Evolutionary conservation across 2,888 invertebrate species (phyloP).

Genomic region (Orchesella flavescens): DNA sequence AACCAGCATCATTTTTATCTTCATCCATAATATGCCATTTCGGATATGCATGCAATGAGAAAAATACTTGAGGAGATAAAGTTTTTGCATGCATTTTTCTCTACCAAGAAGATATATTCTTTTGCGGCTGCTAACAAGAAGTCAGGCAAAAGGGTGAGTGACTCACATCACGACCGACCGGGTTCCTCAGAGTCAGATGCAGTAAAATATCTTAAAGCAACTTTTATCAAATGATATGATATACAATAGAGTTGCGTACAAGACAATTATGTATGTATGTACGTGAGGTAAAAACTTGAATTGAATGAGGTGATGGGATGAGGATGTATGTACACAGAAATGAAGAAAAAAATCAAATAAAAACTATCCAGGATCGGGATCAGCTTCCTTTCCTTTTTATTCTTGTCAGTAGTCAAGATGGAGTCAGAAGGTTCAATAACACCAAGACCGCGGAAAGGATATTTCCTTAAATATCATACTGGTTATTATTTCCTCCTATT

Average conservation of each 20-base stretch:
- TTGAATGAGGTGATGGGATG: slow-evolving; percentile 9
- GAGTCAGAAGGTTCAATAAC: slow-evolving; percentile 46
- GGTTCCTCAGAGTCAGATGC: slow-evolving; percentile 10
- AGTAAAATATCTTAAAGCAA: slow-evolving; percentile 13
- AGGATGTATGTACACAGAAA: slow-evolving; percentile 9
- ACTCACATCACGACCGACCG: slow-evolving; percentile 36
- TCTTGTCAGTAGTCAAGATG: slow-evolving; percentile 38
- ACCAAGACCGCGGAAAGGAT: slow-evolving; percentile 28
- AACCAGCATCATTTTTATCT: too few species aligned
- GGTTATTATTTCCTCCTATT: background rate
- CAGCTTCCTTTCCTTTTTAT: slow-evolving; percentile 42
- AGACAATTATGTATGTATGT: background rate
- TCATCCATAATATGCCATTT: too few species aligned
- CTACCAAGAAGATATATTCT: background rate
- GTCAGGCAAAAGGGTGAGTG: slow-evolving; percentile 36
- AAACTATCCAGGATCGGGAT: slow-evolving; percentile 16
- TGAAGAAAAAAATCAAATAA: background rate
- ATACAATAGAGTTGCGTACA: background rate
- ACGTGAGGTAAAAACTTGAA: slow-evolving; percentile 40
- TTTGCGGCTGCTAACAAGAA: too few species aligned
- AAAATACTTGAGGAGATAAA: too few species aligned
- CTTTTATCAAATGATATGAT: slow-evolving; percentile 1
- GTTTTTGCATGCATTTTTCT: background rate
- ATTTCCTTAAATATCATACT: slow-evolving; percentile 29
- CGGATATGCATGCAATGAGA: too few species aligned